These are phyloP conservation scores for Gadus macrocephalus DNA, from an alignment of 2,113 vertebrate genomes.

Conservation along the genomic window DNA sequence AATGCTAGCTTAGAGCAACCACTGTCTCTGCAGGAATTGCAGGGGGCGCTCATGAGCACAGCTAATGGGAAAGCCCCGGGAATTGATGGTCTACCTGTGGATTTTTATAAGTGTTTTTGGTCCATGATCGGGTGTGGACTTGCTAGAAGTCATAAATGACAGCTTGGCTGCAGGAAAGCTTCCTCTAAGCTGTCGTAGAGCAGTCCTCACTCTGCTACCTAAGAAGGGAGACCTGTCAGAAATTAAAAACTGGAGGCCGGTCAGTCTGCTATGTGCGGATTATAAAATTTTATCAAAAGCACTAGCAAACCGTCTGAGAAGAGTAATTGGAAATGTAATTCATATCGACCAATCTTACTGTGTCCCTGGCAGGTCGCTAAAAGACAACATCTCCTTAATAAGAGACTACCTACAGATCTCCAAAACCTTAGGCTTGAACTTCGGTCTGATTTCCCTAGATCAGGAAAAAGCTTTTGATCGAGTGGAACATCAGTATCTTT, in stretches of 20 bases:
- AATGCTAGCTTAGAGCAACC: no score
- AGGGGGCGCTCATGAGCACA: no score
- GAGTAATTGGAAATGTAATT: neutral
- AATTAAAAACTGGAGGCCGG: neutral
- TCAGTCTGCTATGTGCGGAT: neutral
- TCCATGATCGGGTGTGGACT: no score
- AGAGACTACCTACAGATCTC: neutral
- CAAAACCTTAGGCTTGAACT: neutral
- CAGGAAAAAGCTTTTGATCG: neutral
- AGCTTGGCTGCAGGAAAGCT: no score
- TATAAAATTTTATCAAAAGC: neutral
- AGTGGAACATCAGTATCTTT: neutral
- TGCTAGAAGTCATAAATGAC: no score
- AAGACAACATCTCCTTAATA: neutral
- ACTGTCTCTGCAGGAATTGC: no score
- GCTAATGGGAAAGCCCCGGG: no score
- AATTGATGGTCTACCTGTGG: no score
- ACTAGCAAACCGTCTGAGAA: neutral
- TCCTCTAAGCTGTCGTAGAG: neutral
- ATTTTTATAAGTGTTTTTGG: no score
- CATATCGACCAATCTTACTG: neutral
- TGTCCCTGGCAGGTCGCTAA: neutral
- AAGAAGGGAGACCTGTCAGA: neutral
- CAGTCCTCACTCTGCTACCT: neutral
- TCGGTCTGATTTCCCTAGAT: neutral